Evolutionary conservation across 2,797 vertebrate species (phyloP), one percentile per base, ranked within the genome.

Genomic region (Danio aesculapii): DNA sequence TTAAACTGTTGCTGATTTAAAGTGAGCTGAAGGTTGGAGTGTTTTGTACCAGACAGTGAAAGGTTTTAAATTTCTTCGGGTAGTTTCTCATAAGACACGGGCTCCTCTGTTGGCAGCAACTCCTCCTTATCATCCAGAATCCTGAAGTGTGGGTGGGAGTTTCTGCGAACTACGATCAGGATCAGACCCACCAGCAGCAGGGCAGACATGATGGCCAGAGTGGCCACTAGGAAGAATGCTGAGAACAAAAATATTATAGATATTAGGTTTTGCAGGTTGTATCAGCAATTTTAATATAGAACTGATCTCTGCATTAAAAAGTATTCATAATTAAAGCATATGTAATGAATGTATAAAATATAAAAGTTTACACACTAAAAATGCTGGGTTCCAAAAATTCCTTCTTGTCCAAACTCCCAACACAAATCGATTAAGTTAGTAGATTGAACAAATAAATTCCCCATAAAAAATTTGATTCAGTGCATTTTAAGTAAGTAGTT

Each of bases 211-310:
- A 82, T 64, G 0, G 88, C 87, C 80, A 95, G 84, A 0, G 90
- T 87, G 49, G 89, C 6, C 16, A 94, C 87, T 67, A 94, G 84
- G 86, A 95, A 91, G 87, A 93, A 80, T 0, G 84, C 94, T 94
- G 72, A 6, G 77, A 30, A 71, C 3, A 64, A 17, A 14, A 17
- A 62, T 5, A 13, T 7, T 4, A 12, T 53, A 49, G 2, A 30
- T 30, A 30, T 1, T 30, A 30, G 1, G 3, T 30, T 30, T 30
- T 1, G 30, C 1, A 30, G 1, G 30, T 30, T 30, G 30, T 30
- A 30, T 30, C 30, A 30, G 30, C 30, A 30, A 30, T 30, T 1
- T 30, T 30, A 30, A 30, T 30, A 30, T 30, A 30, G 1, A 30
- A 30, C 30, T 30, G 30, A 30, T 30, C 30, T 30, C 30, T 30